Percentiles rank a stretch among this genome's conserved stretches.
Conservation (phyloP, 2,888 invertebrate species). For the Aproaerema taeniolella region DNA sequence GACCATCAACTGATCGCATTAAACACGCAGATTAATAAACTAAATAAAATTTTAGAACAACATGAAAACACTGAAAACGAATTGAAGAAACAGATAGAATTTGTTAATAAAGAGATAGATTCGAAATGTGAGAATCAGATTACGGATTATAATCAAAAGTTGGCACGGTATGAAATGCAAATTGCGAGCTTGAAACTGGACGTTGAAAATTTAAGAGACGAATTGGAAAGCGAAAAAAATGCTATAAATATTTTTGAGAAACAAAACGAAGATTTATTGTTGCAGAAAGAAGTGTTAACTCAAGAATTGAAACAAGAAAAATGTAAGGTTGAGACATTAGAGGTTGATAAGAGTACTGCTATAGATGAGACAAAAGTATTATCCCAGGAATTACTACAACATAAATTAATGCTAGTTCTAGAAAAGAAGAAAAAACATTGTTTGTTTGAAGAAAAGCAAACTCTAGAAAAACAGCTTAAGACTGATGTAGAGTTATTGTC, state of each 20-base stretch:
- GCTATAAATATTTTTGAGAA: constrained; percentile 23
- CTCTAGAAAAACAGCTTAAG: too few species aligned
- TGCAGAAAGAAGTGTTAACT: constrained; percentile 22
- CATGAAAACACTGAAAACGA: constrained; percentile 21
- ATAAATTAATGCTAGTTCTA: constrained; percentile 30
- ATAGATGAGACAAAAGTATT: constrained; percentile 27
- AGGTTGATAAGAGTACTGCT: constrained; percentile 26
- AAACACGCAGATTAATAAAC: constrained; percentile 17
- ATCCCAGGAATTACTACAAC: constrained; percentile 21
- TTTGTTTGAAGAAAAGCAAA: constrained; percentile 20
- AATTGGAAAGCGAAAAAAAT: constrained; percentile 20
- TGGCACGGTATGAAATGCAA: constrained; percentile 18
- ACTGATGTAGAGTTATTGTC: too few species aligned
- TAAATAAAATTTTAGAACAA: constrained; percentile 15
- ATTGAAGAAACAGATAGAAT: constrained; percentile 3
- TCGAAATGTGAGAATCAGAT: constrained; percentile 5
- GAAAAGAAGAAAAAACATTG: constrained; percentile 17
- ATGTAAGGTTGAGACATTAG: constrained; percentile 20
- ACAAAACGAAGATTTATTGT: constrained; percentile 23
- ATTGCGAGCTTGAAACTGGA: constrained; percentile 8
- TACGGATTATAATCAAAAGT: constrained; percentile 1
- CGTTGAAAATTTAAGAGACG: constrained; percentile 16
- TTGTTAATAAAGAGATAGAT: constrained; percentile 4
- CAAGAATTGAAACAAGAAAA: constrained; percentile 14
- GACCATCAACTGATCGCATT: constrained; percentile 28